These are phyloP conservation scores for Varanus salvator DNA, from an alignment of 2,113 vertebrate species.

Conservation along the genomic window DNA sequence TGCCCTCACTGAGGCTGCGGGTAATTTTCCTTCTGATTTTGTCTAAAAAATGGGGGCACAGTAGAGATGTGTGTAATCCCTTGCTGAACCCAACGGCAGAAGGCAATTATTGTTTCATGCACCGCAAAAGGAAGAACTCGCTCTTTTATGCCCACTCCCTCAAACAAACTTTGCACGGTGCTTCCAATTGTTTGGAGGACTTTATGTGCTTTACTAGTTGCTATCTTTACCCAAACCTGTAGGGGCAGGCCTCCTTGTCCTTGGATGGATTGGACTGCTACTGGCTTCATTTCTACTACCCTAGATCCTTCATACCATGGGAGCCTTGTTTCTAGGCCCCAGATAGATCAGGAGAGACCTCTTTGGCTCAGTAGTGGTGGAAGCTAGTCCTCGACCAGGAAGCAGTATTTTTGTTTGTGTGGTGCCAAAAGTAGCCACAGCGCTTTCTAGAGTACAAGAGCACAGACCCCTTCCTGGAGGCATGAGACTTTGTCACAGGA, in stretches of 20 bases:
- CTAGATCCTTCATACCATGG: neutral
- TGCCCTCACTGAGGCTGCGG: conserved; percentile 63
- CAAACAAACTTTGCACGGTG: neutral
- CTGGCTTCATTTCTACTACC: neutral
- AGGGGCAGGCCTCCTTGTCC: neutral
- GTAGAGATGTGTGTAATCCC: conserved; percentile 50
- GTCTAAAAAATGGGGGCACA: conserved; percentile 5
- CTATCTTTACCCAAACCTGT: too few species aligned
- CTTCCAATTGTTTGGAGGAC: neutral
- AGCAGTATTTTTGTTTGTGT: too few species aligned
- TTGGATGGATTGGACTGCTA: too few species aligned
- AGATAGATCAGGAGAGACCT: neutral
- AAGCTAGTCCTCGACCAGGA: too few species aligned
- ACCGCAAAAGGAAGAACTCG: neutral
- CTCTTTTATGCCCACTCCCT: neutral
- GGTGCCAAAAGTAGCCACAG: too few species aligned
- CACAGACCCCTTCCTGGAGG: neutral
- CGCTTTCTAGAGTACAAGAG: neutral
- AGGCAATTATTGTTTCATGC: neutral
- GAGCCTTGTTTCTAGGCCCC: neutral
- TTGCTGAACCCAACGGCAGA: conserved; percentile 30
- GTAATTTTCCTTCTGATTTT: conserved; percentile 70
- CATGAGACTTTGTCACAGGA: neutral
- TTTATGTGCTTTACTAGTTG: neutral
- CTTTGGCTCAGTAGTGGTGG: too few species aligned